A percentile compares a stretch with the other conserved stretches of the same genome.
These are phyloP conservation scores for Diplazon laetatorius DNA, from an alignment of 2,888 invertebrate species.

Conservation along the genomic window DNA sequence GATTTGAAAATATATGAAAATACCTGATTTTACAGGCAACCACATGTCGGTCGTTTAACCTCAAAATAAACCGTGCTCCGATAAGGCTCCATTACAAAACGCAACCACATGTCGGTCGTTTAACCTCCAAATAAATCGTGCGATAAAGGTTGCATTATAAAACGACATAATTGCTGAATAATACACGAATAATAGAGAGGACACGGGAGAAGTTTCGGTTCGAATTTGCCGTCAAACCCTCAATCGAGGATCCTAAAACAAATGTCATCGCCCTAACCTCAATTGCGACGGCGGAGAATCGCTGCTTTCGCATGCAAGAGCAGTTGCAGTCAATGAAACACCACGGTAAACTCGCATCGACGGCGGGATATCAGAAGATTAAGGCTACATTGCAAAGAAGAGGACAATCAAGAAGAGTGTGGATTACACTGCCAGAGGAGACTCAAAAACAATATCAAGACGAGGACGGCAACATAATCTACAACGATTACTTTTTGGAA, in stretches of 20 bases:
- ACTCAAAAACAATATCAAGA: slow-evolving; percentile 37
- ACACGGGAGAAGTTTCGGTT: slow-evolving; percentile 25
- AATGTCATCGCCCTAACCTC: slow-evolving; percentile 50
- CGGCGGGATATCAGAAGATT: slow-evolving; percentile 45
- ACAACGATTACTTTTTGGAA: slow-evolving; percentile 37
- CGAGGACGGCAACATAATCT: slow-evolving; percentile 51
- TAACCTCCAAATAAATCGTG: too few relatives aligned
- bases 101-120: too few relatives aligned
- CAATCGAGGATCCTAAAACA: slow-evolving; percentile 29
- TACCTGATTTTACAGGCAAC: too few relatives aligned
- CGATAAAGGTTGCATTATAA: slow-evolving; percentile 29
- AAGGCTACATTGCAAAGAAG: slow-evolving; percentile 54
- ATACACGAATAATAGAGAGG: background rate
- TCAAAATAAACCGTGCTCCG: too few relatives aligned
- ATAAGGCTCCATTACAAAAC: too few relatives aligned
- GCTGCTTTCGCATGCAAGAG: slow-evolving; percentile 37
- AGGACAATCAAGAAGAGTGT: slow-evolving; percentile 49
- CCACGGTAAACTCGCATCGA: slow-evolving; percentile 27
- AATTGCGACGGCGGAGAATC: slow-evolving; percentile 38
- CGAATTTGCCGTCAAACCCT: slow-evolving; percentile 18
- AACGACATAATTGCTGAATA: slow-evolving; percentile 45
- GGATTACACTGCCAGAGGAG: slow-evolving; percentile 43
- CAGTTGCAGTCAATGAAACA: slow-evolving; percentile 36
- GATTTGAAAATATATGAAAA: too few relatives aligned
- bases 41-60: too few relatives aligned